Evolutionary conservation across 1,140 invertebrate species (phyloP).

Genomic region (Aphelinus atriplicis): DNA sequence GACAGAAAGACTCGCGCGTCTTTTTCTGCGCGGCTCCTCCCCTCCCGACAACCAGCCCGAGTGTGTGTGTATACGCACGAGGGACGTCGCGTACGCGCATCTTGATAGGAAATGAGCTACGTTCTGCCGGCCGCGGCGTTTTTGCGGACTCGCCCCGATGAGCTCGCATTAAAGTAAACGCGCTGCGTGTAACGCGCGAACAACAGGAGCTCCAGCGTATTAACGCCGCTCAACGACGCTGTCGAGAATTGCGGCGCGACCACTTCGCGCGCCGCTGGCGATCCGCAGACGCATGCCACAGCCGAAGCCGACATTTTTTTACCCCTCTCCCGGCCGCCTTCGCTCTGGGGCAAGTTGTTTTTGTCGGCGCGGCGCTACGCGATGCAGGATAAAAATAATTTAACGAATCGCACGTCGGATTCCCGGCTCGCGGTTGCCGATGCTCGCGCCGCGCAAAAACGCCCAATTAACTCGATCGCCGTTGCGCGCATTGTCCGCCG

Average conservation of each 20-base stretch:
- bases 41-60: no score
- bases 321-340: not conserved
- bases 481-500: not conserved
- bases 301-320: not conserved
- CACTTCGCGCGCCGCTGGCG: no score
- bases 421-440: not conserved
- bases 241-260: not conserved
- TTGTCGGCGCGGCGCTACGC: not conserved
- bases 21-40: no score
- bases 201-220: not conserved
- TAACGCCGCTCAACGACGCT: not conserved
- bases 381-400: slow-evolving; percentile 24
- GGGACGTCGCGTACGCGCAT: no score
- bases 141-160: no score
- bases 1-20: no score
- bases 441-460: slow-evolving; percentile 4
- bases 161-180: no score
- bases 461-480: not conserved
- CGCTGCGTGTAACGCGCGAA: no score
- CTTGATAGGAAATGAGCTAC: no score
- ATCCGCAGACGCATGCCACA: no score
- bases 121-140: no score
- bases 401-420: slow-evolving; percentile 24
- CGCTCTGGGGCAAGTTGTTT: not conserved
- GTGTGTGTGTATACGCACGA: no score